Conservation (phyloP, 2,888 invertebrate genomes). For the Drosophila yooni region DNA sequence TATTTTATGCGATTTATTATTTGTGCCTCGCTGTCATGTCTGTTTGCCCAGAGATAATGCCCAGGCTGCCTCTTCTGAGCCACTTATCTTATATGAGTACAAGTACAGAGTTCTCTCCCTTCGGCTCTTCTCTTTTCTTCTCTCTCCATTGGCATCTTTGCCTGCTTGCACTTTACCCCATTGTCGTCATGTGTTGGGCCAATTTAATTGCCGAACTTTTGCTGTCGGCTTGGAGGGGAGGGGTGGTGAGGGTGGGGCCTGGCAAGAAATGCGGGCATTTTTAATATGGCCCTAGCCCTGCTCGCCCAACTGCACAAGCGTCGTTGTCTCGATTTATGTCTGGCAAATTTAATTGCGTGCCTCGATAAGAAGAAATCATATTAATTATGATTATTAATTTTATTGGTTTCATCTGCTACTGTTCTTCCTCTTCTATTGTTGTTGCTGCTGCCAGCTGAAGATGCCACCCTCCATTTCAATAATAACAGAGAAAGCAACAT, state of each 20-base stretch:
- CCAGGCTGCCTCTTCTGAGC: conserved; percentile 48
- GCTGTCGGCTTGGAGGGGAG: conserved; percentile 1
- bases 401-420: conserved; percentile 68
- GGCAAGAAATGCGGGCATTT: conserved; percentile 68
- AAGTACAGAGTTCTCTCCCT: conserved; percentile 3
- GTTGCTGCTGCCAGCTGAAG: conserved; percentile 13
- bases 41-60: conserved; percentile 82
- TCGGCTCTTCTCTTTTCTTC: neutral
- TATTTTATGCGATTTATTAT: conserved; percentile 83
- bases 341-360: conserved; percentile 64
- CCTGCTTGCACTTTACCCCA: conserved; percentile 47
- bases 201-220: conserved; percentile 79
- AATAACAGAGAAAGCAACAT: conserved; percentile 18
- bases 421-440: neutral
- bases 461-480: conserved; percentile 9
- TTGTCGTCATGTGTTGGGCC: conserved; percentile 70
- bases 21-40: conserved; percentile 76
- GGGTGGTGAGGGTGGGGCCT: neutral
- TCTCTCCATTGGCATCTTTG: neutral
- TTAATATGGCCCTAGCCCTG: conserved; percentile 39
- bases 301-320: neutral
- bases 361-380: conserved; percentile 77
- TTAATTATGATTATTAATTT: conserved; percentile 75
- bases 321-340: conserved; percentile 57
- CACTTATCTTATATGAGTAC: conserved; percentile 50